These are phyloP conservation scores for Cydia pomonella DNA, from an alignment of 1,140 invertebrate genomes.

Conservation along the genomic window DNA sequence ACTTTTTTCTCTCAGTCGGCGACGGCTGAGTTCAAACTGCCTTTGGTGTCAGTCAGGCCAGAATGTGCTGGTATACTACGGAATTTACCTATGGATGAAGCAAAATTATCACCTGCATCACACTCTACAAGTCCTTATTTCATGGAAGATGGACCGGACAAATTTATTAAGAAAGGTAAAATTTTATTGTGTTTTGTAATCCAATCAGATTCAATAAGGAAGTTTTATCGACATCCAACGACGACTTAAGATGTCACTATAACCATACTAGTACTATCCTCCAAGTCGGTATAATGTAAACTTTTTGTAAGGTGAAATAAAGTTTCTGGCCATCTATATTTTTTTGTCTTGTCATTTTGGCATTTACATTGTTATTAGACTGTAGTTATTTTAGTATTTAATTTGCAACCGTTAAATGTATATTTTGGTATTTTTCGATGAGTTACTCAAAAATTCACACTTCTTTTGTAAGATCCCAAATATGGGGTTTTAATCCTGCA, in stretches of 20 bases:
- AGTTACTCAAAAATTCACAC: slow-evolving; percentile 70
- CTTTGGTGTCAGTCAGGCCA: slow-evolving; percentile 83
- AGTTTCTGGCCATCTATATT: not conserved
- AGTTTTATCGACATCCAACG: not conserved
- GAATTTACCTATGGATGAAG: slow-evolving; percentile 81
- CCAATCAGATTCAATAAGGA: not conserved
- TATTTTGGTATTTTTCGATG: slow-evolving; percentile 49
- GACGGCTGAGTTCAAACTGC: slow-evolving; percentile 84
- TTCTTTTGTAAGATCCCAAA: slow-evolving; percentile 72
- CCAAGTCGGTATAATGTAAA: not conserved
- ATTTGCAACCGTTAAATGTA: slow-evolving; percentile 10
- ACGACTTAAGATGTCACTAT: too few relatives aligned
- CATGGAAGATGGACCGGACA: slow-evolving; percentile 84
- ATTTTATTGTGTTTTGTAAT: not conserved
- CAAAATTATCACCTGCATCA: slow-evolving; percentile 75
- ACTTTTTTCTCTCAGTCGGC: slow-evolving; percentile 77
- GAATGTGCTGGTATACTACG: slow-evolving; percentile 83
- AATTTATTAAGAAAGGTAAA: slow-evolving; percentile 83
- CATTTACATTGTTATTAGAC: slow-evolving; percentile 19
- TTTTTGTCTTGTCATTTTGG: slow-evolving; percentile 28
- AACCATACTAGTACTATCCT: too few relatives aligned
- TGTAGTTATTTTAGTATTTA: not conserved
- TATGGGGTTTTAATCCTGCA: slow-evolving; percentile 71
- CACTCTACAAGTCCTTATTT: slow-evolving; percentile 85
- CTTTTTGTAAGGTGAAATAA: not conserved